Conservation (phyloP, 1,140 invertebrate species). For the Laupala kohalensis region DNA sequence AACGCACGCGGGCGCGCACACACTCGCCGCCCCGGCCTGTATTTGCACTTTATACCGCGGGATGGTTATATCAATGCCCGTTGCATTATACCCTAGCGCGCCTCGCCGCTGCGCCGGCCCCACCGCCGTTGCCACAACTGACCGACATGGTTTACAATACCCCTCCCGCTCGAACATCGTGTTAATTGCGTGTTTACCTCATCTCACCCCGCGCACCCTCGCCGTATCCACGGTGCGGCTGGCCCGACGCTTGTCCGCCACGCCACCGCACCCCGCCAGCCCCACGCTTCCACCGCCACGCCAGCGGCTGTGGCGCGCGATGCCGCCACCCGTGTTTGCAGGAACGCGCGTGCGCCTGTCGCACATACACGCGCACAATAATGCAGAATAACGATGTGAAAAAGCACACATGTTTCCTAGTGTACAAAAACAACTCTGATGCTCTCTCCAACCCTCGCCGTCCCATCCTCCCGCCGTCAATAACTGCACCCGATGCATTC, state of each 20-base stretch:
- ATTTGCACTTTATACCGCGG: slow-evolving; percentile 2
- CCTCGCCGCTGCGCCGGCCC: not conserved
- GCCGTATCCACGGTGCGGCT: not conserved
- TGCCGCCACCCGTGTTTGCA: too few species aligned
- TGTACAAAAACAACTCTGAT: too few species aligned
- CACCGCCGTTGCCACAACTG: slow-evolving; percentile 3
- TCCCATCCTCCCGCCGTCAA: not conserved
- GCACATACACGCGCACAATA: too few species aligned
- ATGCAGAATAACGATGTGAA: too few species aligned
- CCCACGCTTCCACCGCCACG: too few species aligned
- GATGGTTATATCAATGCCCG: slow-evolving; percentile 11
- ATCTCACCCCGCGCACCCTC: slow-evolving; percentile 1
- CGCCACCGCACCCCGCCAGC: too few species aligned
- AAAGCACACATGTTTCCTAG: too few species aligned
- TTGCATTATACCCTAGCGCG: slow-evolving; percentile 8
- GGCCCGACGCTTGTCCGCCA: not conserved
- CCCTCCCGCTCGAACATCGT: slow-evolving; percentile 11
- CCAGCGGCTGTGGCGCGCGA: too few species aligned
- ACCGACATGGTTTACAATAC: slow-evolving; percentile 12
- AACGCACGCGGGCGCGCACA: too few species aligned
- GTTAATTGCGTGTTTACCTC: slow-evolving; percentile 14
- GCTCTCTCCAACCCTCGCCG: too few species aligned
- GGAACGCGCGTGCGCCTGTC: too few species aligned
- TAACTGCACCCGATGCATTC: not conserved
- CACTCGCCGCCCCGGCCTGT: too few species aligned